A percentile compares a stretch with the other conserved stretches of the same genome.
Conservation (phyloP, 1,140 invertebrate species). For the Trichomalopsis sarcophagae region DNA sequence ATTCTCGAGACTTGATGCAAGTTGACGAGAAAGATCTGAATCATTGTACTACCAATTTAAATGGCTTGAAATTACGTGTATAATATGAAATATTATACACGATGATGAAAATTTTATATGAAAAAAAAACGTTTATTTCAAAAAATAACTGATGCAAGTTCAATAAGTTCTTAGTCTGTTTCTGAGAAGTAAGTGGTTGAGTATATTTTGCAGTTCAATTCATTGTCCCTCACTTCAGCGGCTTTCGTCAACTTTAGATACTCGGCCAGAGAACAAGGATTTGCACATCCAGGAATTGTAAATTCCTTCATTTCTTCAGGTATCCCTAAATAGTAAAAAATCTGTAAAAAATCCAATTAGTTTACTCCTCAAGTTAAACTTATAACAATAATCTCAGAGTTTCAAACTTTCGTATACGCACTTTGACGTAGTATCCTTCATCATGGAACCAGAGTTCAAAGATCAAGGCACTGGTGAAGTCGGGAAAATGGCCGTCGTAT, state of each 20-base stretch:
- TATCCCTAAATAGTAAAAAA: slow-evolving; percentile 33
- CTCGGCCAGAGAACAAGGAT: slow-evolving; percentile 21
- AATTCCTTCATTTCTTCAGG: slow-evolving; percentile 11
- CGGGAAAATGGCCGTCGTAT: slow-evolving; percentile 21
- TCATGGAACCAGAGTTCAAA: slow-evolving; percentile 29
- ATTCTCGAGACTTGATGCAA: no score
- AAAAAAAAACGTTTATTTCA: no score
- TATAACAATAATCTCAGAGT: neutral
- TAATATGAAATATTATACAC: no score
- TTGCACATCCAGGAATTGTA: neutral
- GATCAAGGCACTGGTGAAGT: slow-evolving; percentile 31
- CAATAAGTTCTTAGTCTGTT: neutral
- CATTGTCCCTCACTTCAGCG: neutral
- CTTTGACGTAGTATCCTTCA: slow-evolving; percentile 26
- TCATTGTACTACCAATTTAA: no score
- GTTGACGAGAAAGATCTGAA: no score
- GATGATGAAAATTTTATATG: no score
- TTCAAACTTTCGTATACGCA: neutral
- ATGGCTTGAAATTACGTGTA: no score
- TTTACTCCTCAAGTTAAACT: neutral
- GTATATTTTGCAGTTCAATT: slow-evolving; percentile 15
- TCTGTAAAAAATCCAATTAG: slow-evolving; percentile 13
- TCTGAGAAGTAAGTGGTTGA: neutral
- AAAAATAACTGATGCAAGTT: no score
- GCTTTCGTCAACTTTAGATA: neutral